Conservation (phyloP, 2,888 invertebrate genomes). For the Synanthedon vespiformis region DNA sequence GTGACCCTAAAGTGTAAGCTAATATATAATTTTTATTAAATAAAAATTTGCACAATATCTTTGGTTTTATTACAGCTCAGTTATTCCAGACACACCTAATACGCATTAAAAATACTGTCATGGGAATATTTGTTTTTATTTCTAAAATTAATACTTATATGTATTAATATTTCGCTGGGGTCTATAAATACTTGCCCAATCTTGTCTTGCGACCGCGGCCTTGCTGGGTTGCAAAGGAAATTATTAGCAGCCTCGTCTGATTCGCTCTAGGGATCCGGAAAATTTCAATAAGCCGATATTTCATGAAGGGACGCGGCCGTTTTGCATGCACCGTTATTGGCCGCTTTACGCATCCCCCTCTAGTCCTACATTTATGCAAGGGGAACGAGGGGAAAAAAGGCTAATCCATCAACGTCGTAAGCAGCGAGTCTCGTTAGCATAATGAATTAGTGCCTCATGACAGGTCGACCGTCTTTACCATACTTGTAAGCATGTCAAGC, state of each 20-base stretch:
- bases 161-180: no score
- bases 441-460: conserved; percentile 52
- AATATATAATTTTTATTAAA: no score
- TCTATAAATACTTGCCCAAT: no score
- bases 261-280: conserved; percentile 31
- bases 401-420: conserved; percentile 61
- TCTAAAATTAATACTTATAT: no score
- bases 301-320: conserved; percentile 22
- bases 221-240: conserved; percentile 1
- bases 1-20: no score
- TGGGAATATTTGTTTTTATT: no score
- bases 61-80: no score
- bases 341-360: conserved; percentile 27
- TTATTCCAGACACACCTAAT: no score
- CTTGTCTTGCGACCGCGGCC: no score
- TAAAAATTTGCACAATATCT: no score
- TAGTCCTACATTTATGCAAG: conserved; percentile 1
- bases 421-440: conserved; percentile 60
- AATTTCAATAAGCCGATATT: conserved; percentile 48
- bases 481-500: conserved; percentile 10
- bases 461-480: conserved; percentile 12
- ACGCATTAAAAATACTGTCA: no score
- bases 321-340: conserved; percentile 38
- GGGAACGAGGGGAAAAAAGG: conserved; percentile 18
- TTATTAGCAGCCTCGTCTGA: conserved; percentile 14